Evolutionary conservation across 2,888 invertebrate genomes (phyloP).

Genomic region (Amaurobius ferox): DNA sequence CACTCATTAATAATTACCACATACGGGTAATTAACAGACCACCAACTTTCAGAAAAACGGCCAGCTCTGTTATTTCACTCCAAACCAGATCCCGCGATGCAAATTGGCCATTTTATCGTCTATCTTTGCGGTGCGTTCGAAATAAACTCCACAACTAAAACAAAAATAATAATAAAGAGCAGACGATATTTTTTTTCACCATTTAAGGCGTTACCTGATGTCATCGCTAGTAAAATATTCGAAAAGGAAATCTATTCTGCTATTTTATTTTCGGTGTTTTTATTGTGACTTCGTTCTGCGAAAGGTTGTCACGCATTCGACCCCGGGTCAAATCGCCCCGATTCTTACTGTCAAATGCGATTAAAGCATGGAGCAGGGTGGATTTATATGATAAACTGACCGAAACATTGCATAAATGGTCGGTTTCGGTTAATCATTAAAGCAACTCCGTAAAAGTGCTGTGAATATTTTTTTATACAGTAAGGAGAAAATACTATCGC

Average conservation of each 20-base stretch:
- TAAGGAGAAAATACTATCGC: too few relatives aligned
- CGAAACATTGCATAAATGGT: constrained; percentile 8
- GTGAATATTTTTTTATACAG: too few relatives aligned
- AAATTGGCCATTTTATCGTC: constrained; percentile 3
- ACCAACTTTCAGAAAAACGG: neutral
- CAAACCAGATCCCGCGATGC: neutral
- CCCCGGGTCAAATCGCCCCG: constrained; percentile 37
- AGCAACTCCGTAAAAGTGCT: too few relatives aligned
- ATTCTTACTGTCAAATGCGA: constrained; percentile 34
- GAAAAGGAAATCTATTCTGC: constrained; percentile 45
- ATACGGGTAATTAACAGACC: constrained; percentile 58
- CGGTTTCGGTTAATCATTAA: constrained; percentile 6
- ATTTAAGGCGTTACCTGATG: constrained; percentile 46
- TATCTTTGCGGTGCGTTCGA: neutral
- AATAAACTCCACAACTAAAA: neutral
- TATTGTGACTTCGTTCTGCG: neutral
- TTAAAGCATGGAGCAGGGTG: constrained; percentile 23
- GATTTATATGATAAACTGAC: constrained; percentile 14
- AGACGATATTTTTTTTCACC: neutral
- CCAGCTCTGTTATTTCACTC: neutral
- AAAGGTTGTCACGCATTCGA: constrained; percentile 42
- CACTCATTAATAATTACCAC: constrained; percentile 4
- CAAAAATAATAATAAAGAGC: neutral
- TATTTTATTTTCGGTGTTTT: constrained; percentile 40
- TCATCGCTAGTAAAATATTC: constrained; percentile 56